A percentile compares a stretch with the other conserved stretches of the same genome.
Evolutionary conservation across 2,888 invertebrate species (phyloP).

Genomic region (Hydroisotoma schaefferi): DNA sequence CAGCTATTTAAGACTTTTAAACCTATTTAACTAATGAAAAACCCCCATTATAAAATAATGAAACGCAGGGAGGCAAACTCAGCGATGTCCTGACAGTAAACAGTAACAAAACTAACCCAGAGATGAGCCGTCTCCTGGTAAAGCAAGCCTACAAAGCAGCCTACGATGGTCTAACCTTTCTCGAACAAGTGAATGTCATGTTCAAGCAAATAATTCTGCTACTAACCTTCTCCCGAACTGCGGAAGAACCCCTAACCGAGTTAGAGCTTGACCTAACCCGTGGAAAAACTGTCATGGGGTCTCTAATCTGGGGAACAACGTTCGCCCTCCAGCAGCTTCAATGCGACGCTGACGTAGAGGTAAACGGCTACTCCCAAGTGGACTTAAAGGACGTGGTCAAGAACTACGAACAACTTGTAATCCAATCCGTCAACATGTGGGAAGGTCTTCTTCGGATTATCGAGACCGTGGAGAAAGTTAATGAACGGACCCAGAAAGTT

Average conservation of each 20-base stretch:
- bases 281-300: conserved; percentile 23
- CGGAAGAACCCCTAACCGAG: conserved; percentile 15
- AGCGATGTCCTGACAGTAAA: no score
- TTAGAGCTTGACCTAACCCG: conserved; percentile 9
- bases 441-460: not conserved
- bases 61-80: no score
- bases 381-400: conserved; percentile 3
- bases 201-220: conserved; percentile 15
- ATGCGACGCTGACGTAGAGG: not conserved
- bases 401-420: not conserved
- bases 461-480: conserved; percentile 1
- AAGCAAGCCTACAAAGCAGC: conserved; percentile 15
- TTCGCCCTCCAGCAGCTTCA: conserved; percentile 17
- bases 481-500: not conserved
- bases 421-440: not conserved
- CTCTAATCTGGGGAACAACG: conserved; percentile 20
- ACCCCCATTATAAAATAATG: not conserved
- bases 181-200: conserved; percentile 4
- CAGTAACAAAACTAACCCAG: not conserved
- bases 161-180: not conserved
- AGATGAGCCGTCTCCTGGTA: not conserved
- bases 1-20: not conserved
- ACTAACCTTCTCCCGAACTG: conserved; percentile 18
- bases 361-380: not conserved
- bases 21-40: not conserved